phyloP scores from a whole-genome alignment of 2,113 vertebrate species.

The Uropsilus gracilis region DNA sequence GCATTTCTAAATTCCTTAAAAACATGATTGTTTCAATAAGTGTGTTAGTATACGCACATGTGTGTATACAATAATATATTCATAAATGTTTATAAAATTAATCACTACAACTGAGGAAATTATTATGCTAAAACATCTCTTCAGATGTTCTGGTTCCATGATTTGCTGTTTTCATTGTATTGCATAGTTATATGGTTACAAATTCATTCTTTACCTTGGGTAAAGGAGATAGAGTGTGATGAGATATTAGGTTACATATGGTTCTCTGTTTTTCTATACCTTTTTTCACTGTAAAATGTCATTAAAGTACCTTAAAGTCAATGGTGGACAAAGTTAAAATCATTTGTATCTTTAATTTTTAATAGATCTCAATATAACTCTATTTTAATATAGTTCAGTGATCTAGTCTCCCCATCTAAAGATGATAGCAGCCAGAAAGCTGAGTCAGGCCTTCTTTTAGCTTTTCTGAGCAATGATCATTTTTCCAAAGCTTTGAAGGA shows the following conservation, averaged over 20 bases:
- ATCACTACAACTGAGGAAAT: slow-evolving; percentile 11
- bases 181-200: background rate
- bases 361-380: background rate
- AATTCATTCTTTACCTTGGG: background rate
- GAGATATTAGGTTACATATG: background rate
- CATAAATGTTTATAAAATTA: background rate
- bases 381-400: too few relatives aligned
- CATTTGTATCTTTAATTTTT: background rate
- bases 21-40: background rate
- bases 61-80: background rate
- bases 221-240: background rate
- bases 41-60: background rate
- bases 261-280: slow-evolving; percentile 4
- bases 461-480: background rate
- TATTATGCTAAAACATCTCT: slow-evolving; percentile 1
- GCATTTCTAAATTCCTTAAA: background rate
- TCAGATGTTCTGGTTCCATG: background rate
- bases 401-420: background rate
- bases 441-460: background rate
- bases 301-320: slow-evolving; percentile 26
- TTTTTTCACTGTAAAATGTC: background rate
- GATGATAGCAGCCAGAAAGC: background rate
- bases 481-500: background rate
- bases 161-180: slow-evolving; percentile 23
- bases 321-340: background rate